Evolutionary conservation across 2,113 vertebrate species (phyloP), one percentile per base, ranked within the genome.

Genomic region (Mesoclemmys tuberculata): DNA sequence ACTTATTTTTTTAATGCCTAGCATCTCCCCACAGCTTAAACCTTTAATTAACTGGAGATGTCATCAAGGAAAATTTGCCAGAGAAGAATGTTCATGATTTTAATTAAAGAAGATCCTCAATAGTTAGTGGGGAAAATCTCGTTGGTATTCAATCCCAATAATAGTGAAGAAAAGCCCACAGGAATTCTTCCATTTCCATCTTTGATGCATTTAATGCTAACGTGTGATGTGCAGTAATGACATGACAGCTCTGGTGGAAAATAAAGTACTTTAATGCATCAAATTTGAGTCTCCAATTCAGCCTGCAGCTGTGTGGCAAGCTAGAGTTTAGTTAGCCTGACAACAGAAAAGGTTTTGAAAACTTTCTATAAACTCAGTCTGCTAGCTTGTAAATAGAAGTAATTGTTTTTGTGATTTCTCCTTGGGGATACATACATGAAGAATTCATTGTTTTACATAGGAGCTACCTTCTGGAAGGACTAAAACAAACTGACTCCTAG

Each of bases 1-100:
- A 84, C 89, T 93, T 91, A 61, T 46, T 80, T 49, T 85, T 89
- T 85, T 94, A 92, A 96, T 94, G 96, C 85, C 94, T 92, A 97
- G 95, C 84, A 89, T 71, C 80, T 98, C 89, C 97, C 97, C 97
- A 97, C 92, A 97, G 95, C 97, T 96, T 96, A 98, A 98, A 97
- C 95, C 56, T 97, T 98, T 98, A 98, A 98, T 98, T 98, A 98
- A 98, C 95, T 95, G 95, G 96, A 96, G 98, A 96, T 94, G 96
- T 94, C 96, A 96, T 97, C 21, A 4, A 95, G 93, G 96, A 97
- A 98, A 97, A 96, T 98, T 98, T 97, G 94, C 97, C 96, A 93
- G 96, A 96, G 93, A 97, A 97, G 94, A 98, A 95, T 41, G 49
- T 90, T 96, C 91, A 90, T 2, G 2, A 88, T 97, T 98, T 98